These are phyloP conservation scores for Drosophila prosaltans DNA, from an alignment of 1,140 invertebrate species.

Conservation along the genomic window DNA sequence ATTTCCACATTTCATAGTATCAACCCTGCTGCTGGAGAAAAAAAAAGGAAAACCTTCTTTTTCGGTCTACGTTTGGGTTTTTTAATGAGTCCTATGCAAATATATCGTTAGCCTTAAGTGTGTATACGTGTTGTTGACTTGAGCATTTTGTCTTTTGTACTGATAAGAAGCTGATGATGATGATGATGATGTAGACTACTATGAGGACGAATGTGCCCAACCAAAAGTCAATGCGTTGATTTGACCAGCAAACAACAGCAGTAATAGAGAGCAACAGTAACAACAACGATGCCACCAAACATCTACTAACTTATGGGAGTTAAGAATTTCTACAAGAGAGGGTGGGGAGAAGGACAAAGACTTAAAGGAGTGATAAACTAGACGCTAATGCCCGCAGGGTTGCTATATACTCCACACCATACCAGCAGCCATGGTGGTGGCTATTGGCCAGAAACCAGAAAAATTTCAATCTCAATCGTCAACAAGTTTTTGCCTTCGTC, in stretches of 20 bases:
- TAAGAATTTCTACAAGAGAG: background rate
- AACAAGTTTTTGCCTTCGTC: slow-evolving; percentile 68
- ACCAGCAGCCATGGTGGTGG: slow-evolving; percentile 13
- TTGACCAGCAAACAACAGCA: slow-evolving; percentile 26
- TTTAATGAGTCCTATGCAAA: slow-evolving; percentile 80
- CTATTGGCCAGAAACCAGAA: slow-evolving; percentile 55
- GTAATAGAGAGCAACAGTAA: background rate
- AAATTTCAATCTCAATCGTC: slow-evolving; percentile 81
- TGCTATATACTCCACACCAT: background rate
- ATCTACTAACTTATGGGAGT: slow-evolving; percentile 6
- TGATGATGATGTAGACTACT: slow-evolving; percentile 4
- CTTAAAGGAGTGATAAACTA: slow-evolving; percentile 29
- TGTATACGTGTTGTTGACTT: slow-evolving; percentile 59
- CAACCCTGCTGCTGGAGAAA: slow-evolving; percentile 6
- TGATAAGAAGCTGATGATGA: slow-evolving; percentile 43
- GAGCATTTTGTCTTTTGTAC: slow-evolving; percentile 46
- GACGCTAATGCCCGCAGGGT: slow-evolving; percentile 43
- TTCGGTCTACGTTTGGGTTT: slow-evolving; percentile 30
- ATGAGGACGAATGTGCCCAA: background rate
- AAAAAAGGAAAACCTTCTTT: slow-evolving; percentile 10
- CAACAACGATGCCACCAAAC: slow-evolving; percentile 7
- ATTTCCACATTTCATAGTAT: slow-evolving; percentile 57
- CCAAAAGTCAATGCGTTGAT: slow-evolving; percentile 58
- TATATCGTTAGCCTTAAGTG: slow-evolving; percentile 75
- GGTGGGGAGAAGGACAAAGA: background rate